A percentile compares a stretch with the other conserved stretches of the same genome.
Evolutionary conservation across 2,888 invertebrate genomes (phyloP).

Genomic region (Patella pellucida): DNA sequence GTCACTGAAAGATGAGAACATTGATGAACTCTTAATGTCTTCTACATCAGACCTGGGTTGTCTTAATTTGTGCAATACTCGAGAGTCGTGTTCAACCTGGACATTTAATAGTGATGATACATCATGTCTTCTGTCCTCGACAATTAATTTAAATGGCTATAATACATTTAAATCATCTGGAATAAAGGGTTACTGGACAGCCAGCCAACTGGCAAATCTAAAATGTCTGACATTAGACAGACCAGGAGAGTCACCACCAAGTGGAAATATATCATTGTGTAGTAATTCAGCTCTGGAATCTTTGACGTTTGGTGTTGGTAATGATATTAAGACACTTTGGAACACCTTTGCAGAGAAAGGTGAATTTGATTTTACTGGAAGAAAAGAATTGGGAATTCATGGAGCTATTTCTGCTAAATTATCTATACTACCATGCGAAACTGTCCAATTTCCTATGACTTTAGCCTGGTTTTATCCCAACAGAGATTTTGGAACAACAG

Average conservation of each 20-base stretch:
- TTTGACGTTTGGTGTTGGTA: not conserved
- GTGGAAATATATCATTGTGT: not conserved
- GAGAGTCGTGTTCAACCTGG: not conserved
- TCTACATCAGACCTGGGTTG: not conserved
- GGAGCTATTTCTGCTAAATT: not conserved
- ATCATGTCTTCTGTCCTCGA: not conserved
- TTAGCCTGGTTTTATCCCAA: not conserved
- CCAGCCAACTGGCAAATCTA: not conserved
- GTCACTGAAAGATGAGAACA: not conserved
- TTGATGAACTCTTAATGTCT: not conserved
- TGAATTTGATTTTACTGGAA: not conserved
- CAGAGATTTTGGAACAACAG: not conserved
- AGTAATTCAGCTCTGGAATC: not conserved
- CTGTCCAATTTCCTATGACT: not conserved
- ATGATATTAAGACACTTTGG: not conserved
- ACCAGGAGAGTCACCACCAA: not conserved
- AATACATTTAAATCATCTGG: not conserved
- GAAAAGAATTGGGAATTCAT: not conserved
- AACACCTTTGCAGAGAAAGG: not conserved
- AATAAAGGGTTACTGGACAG: not conserved
- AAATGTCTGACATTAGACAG: constrained; percentile 1
- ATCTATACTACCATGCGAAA: not conserved
- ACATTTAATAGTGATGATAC: not conserved
- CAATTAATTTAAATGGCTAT: not conserved
- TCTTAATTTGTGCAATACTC: not conserved